Evolutionary conservation across 1,140 invertebrate genomes (phyloP).

Genomic region (Cyclina sinensis): DNA sequence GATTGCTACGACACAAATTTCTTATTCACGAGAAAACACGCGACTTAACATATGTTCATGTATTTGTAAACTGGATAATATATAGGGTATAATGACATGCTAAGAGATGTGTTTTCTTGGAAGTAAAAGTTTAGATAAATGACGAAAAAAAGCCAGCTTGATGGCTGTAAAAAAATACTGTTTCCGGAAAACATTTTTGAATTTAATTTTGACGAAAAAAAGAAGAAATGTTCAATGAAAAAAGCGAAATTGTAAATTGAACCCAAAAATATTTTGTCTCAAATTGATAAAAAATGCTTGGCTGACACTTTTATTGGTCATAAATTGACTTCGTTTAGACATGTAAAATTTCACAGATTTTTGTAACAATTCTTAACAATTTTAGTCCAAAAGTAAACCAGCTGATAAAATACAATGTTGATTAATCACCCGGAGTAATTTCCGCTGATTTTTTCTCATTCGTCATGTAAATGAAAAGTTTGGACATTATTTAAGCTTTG

Average conservation of each 20-base stretch:
- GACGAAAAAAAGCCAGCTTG: no score
- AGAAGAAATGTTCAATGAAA: not conserved
- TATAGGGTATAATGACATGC: no score
- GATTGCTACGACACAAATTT: constrained; percentile 3
- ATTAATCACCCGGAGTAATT: constrained; percentile 28
- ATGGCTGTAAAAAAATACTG: no score
- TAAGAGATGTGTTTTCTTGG: no score
- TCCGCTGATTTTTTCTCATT: not conserved
- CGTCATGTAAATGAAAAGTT: constrained; percentile 5
- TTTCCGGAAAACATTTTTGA: no score
- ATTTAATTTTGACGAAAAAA: no score
- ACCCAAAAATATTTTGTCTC: no score
- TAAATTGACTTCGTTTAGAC: not conserved
- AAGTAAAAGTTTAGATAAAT: no score
- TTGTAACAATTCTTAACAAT: constrained; percentile 30
- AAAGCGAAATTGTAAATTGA: no score
- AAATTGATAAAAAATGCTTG: not conserved
- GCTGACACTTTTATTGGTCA: constrained; percentile 17
- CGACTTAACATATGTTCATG: no score
- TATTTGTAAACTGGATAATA: no score
- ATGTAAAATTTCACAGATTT: constrained; percentile 36
- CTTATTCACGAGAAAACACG: not conserved
- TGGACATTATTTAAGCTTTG: constrained; percentile 16
- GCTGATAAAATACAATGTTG: not conserved
- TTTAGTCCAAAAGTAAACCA: constrained; percentile 10